Conservation (phyloP, 2,797 vertebrate species). For the Synanceia verrucosa region DNA sequence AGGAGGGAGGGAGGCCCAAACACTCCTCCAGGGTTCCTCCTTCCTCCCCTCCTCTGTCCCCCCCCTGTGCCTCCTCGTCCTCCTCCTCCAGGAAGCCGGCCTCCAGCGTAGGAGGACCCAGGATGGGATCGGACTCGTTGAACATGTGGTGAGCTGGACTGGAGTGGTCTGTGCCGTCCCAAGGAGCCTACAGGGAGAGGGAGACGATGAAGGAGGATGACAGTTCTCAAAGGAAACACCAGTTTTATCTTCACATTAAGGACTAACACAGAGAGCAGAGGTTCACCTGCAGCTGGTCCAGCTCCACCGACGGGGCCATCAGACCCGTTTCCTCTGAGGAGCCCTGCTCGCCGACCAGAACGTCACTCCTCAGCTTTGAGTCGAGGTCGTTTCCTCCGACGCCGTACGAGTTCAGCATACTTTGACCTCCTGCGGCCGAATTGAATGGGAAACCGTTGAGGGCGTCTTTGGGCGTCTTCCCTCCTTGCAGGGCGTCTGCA, state of each 20-base stretch:
- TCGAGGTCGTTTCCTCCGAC: constrained; percentile 76
- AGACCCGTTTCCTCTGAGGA: constrained; percentile 84
- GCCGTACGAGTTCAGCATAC: constrained; percentile 86
- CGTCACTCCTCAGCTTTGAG: constrained; percentile 81
- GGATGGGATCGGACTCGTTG: constrained; percentile 83
- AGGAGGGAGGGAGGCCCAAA: constrained; percentile 81
- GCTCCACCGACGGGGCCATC: constrained; percentile 83
- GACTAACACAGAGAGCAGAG: not conserved
- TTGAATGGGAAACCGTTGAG: constrained; percentile 87
- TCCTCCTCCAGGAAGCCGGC: constrained; percentile 82
- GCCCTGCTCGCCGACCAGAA: constrained; percentile 83
- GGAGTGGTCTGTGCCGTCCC: constrained; percentile 82
- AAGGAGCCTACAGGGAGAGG: constrained; percentile 73
- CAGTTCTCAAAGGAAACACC: too few species aligned
- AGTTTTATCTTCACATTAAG: not conserved
- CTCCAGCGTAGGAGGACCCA: constrained; percentile 80
- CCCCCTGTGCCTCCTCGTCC: constrained; percentile 76
- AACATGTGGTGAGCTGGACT: constrained; percentile 85
- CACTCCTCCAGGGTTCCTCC: constrained; percentile 82
- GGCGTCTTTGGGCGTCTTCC: constrained; percentile 81
- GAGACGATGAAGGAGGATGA: not conserved
- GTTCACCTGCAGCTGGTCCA: constrained; percentile 81
- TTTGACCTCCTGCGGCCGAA: constrained; percentile 82
- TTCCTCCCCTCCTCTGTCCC: constrained; percentile 65
- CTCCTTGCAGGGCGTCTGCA: constrained; percentile 74